Evolutionary conservation across 2,888 invertebrate genomes (phyloP).

Genomic region (Xanthia icteritia): DNA sequence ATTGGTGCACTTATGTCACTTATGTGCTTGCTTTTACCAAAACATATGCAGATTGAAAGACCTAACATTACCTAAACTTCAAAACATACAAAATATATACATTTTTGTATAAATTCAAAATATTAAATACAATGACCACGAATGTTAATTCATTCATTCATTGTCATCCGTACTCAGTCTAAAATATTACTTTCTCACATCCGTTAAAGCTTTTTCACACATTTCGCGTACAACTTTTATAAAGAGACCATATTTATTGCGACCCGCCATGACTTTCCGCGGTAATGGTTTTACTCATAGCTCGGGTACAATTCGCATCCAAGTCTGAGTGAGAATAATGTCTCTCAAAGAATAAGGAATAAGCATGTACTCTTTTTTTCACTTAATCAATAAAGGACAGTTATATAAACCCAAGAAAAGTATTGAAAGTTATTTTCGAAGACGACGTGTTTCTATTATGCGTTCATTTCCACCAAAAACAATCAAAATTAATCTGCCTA

Average conservation of each 20-base stretch:
- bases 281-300: neutral
- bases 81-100: too few relatives aligned
- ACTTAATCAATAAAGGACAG: neutral
- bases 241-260: constrained; percentile 22
- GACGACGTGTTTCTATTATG: neutral
- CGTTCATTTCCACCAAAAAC: neutral
- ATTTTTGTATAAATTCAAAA: neutral
- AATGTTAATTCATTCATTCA: neutral
- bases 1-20: too few relatives aligned
- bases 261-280: neutral
- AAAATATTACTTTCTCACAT: too few relatives aligned
- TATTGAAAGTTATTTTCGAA: neutral
- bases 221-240: constrained; percentile 17
- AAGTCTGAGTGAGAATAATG: neutral
- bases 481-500: too few relatives aligned
- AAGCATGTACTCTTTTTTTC: neutral
- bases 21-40: too few relatives aligned
- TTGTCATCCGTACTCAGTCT: neutral
- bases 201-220: neutral
- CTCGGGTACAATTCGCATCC: too few relatives aligned
- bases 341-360: neutral
- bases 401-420: neutral
- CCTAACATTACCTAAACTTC: too few relatives aligned
- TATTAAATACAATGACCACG: neutral
- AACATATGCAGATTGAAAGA: too few relatives aligned